These are phyloP conservation scores for Urosaurus nigricauda DNA, from an alignment of 2,797 vertebrate genomes.

Conservation along the genomic window DNA sequence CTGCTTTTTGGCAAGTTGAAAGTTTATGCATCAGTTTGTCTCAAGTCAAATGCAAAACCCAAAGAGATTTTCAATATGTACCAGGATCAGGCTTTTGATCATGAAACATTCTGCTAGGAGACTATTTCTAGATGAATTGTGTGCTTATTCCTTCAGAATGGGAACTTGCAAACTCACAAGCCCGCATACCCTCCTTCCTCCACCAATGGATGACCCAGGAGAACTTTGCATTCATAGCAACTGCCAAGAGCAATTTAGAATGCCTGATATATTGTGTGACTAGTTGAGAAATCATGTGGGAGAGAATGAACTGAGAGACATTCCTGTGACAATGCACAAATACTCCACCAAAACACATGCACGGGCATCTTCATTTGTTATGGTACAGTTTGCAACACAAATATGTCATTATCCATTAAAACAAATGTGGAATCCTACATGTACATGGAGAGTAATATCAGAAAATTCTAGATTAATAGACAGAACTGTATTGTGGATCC, in stretches of 20 bases:
- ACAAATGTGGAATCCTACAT: neutral
- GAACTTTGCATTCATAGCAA: neutral
- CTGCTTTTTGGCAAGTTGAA: neutral
- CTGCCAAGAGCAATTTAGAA: neutral
- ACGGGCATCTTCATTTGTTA: neutral
- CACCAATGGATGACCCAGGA: neutral
- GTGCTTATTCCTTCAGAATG: neutral
- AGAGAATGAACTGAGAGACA: neutral
- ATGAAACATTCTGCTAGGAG: neutral
- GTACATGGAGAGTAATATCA: neutral
- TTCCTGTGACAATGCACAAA: neutral
- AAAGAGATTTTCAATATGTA: constrained; percentile 19
- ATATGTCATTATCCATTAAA: neutral
- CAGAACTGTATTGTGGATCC: neutral
- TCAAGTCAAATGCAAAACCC: neutral
- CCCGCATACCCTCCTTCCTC: neutral
- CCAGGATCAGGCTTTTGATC: constrained; percentile 18
- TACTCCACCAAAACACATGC: neutral
- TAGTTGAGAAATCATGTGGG: neutral
- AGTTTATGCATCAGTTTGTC: neutral
- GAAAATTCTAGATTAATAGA: neutral
- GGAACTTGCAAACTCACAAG: neutral
- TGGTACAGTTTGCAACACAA: neutral
- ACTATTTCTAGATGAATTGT: neutral
- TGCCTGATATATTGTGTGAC: neutral